A percentile compares a stretch with the other conserved stretches of the same genome.
These are phyloP conservation scores for Sciurus carolinensis DNA, from an alignment of 2,797 vertebrate genomes.

Conservation along the genomic window DNA sequence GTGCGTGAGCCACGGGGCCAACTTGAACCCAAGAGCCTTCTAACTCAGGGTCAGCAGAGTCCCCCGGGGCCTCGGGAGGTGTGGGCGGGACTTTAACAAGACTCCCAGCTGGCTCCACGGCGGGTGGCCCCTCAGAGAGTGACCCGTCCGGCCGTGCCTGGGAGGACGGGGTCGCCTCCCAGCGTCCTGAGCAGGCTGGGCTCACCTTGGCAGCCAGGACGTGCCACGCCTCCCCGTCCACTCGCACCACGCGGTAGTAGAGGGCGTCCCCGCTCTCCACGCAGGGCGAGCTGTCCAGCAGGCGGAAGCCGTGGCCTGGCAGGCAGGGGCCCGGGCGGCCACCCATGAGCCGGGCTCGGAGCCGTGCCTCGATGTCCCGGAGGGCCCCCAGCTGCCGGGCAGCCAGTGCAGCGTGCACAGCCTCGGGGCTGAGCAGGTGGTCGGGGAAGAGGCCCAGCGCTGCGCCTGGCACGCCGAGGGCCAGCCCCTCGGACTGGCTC, in stretches of 20 bases:
- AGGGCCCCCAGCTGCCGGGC: constrained; percentile 88
- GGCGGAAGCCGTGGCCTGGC: constrained; percentile 36
- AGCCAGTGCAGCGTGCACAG: constrained; percentile 73
- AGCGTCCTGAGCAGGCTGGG: no score
- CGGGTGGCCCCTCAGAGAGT: no score
- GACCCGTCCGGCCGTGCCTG: no score
- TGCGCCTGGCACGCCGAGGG: constrained; percentile 85
- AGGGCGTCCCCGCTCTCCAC: constrained; percentile 85
- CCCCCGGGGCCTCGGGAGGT: no score
- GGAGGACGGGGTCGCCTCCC: no score
- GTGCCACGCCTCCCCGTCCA: constrained; percentile 83
- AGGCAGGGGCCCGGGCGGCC: constrained; percentile 73
- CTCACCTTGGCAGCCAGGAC: constrained; percentile 91
- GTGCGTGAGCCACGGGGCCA: no score
- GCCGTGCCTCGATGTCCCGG: constrained; percentile 58
- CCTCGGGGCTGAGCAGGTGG: constrained; percentile 77
- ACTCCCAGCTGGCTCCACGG: no score
- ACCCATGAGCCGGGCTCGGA: constrained; percentile 72
- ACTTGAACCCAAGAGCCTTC: no score
- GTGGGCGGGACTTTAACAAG: no score
- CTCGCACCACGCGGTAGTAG: constrained; percentile 89
- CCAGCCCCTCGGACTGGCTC: constrained; percentile 54
- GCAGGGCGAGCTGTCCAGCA: constrained; percentile 77
- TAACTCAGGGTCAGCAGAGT: no score
- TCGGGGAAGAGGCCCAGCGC: constrained; percentile 85